Base-by-base conservation (phyloP, 2,797 vertebrate genomes). In the Myotis myotis region DNA sequence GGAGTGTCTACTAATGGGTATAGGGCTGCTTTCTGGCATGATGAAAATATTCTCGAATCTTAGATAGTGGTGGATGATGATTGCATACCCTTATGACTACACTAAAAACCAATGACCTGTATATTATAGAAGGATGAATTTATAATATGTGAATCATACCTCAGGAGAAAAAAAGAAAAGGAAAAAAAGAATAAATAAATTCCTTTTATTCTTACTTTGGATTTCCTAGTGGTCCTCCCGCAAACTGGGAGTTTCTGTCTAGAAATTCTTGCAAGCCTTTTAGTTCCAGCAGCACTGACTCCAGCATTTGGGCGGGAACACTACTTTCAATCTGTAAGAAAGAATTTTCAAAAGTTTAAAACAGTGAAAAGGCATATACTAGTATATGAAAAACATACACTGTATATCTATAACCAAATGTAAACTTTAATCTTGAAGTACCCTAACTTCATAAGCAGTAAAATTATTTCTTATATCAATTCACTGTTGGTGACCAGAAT, bases 191-290 rank as follows among this genome's bases (percentile, higher is more conserved):
- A 28, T 55, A 92, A 95, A 70, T 79, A 91, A 87, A 94, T 12
- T 6, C 80, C 22, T 82, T 38, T 53, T 23, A 82, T 66, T 94
- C 97, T 97, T 98, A 99, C 99, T 98, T 99, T 91, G 98, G 98
- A 91, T 99, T 99, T 84, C 99, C 99, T 51, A 99, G 98, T 44
- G 99, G 98, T 13, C 99, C 99, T 9, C 99, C 98, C 97, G 99
- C 98, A 98, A 99, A 99, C 87, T 99, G 99, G 38, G 99, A 99
- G 98, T 99, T 99, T 98, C 99, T 99, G 83, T 99, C 99, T 36
- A 99, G 98, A 97, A 99, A 99, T 87, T 99, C 99, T 91, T 99
- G 98, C 86, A 99, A 97, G 79, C 99, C 99, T 62, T 98, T 98
- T 15, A 99, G 98, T 96, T 99, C 98, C 85, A 99, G 97, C 5